A percentile compares a stretch with the other conserved stretches of the same genome.
Conservation (phyloP, 23 tunicate genomes). For the Phallusia fumigata region DNA sequence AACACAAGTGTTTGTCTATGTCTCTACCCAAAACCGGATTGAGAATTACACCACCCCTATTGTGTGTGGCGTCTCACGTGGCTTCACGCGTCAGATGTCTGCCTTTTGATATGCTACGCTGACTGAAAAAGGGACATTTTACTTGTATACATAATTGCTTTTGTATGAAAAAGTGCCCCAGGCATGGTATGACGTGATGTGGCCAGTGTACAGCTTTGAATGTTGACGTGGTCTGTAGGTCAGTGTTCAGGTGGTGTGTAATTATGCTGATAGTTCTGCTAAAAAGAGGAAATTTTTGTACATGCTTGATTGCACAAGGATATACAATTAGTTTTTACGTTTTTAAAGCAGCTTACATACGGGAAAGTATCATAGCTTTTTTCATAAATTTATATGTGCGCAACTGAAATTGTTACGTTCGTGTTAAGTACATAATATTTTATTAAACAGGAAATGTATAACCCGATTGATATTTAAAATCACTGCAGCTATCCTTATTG, state of each 20-base stretch:
- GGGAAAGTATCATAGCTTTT: too few species aligned
- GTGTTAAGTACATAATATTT: too few species aligned
- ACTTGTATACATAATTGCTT: not conserved
- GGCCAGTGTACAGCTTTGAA: not conserved
- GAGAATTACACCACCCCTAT: not conserved
- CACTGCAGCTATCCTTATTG: too few species aligned
- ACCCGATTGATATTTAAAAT: too few species aligned
- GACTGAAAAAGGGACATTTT: not conserved
- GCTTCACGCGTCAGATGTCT: not conserved
- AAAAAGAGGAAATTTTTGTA: not conserved
- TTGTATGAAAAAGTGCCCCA: not conserved
- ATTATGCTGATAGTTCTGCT: not conserved
- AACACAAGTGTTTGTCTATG: conserved; percentile 9
- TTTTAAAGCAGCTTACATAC: too few species aligned
- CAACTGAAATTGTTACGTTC: too few species aligned
- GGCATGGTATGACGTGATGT: conserved; percentile 4
- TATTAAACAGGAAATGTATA: too few species aligned
- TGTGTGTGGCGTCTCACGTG: not conserved
- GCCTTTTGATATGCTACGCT: not conserved
- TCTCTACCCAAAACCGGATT: not conserved
- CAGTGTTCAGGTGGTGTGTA: not conserved
- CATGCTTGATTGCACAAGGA: not conserved
- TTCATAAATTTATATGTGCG: too few species aligned
- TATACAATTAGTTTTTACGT: not conserved
- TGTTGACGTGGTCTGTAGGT: not conserved